These are phyloP conservation scores for Drosophila monieri DNA, from an alignment of 2,888 invertebrate genomes.

Conservation along the genomic window DNA sequence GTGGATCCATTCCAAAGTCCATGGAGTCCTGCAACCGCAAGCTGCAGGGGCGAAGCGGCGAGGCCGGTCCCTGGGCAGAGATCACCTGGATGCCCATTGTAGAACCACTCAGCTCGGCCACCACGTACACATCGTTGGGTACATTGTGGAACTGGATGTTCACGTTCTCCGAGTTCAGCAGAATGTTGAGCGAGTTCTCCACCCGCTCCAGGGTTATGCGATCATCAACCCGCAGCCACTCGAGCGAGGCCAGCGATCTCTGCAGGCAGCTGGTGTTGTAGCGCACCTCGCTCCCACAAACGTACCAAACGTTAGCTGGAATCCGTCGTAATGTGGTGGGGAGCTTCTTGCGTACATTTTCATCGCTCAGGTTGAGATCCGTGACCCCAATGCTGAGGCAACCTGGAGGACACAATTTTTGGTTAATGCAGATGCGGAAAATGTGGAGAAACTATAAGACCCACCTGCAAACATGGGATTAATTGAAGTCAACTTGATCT, in stretches of 20 bases:
- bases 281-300: conserved; percentile 87
- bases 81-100: conserved; percentile 91
- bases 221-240: conserved; percentile 92
- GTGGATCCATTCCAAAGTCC: conserved; percentile 86
- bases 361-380: conserved; percentile 87
- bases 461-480: conserved; percentile 83
- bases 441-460: conserved; percentile 18
- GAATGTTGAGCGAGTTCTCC: conserved; percentile 88
- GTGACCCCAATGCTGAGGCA: conserved; percentile 92
- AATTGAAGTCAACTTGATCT: conserved; percentile 82
- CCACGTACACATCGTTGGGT: conserved; percentile 92
- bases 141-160: conserved; percentile 90
- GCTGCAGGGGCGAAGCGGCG: conserved; percentile 84
- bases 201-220: conserved; percentile 90
- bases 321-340: conserved; percentile 87
- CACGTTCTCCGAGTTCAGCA: conserved; percentile 92
- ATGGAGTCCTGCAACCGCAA: conserved; percentile 86
- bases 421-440: not conserved
- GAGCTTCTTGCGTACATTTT: conserved; percentile 87
- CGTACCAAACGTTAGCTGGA: conserved; percentile 86
- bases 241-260: conserved; percentile 88
- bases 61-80: conserved; percentile 85
- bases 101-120: conserved; percentile 92
- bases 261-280: conserved; percentile 88
- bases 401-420: conserved; percentile 84